Conservation (phyloP, 2,113 vertebrate species). For the Neoarius graeffei region DNA sequence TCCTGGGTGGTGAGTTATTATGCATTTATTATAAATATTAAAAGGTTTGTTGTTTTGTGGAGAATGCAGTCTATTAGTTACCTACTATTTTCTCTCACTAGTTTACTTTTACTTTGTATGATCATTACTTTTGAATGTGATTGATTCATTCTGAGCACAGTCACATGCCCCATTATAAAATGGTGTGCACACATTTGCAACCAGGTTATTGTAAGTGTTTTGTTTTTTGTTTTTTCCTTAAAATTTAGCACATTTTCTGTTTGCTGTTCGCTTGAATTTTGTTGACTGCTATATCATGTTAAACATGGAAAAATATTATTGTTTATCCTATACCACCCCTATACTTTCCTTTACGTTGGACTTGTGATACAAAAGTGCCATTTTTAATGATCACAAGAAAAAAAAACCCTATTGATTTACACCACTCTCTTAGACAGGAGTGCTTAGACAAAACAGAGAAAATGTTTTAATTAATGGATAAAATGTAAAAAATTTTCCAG, state of each 20-base stretch:
- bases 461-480: neutral
- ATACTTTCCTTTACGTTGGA: neutral
- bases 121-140: too few species aligned
- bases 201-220: too few species aligned
- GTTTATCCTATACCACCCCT: neutral
- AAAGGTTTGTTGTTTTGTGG: neutral
- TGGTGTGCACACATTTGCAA: too few species aligned
- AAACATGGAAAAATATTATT: too few species aligned
- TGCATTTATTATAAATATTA: neutral
- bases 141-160: too few species aligned
- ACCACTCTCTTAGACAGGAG: neutral
- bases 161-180: too few species aligned
- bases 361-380: too few species aligned
- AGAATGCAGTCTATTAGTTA: neutral
- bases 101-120: too few species aligned
- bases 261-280: too few species aligned
- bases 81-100: neutral
- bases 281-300: too few species aligned
- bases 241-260: too few species aligned
- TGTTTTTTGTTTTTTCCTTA: too few species aligned
- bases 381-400: neutral
- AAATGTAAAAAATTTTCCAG: neutral
- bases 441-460: neutral
- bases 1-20: conserved; percentile 14
- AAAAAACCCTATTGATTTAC: neutral